phyloP scores from a whole-genome alignment of 2,888 invertebrate species.

The Poecilus cupreus region DNA sequence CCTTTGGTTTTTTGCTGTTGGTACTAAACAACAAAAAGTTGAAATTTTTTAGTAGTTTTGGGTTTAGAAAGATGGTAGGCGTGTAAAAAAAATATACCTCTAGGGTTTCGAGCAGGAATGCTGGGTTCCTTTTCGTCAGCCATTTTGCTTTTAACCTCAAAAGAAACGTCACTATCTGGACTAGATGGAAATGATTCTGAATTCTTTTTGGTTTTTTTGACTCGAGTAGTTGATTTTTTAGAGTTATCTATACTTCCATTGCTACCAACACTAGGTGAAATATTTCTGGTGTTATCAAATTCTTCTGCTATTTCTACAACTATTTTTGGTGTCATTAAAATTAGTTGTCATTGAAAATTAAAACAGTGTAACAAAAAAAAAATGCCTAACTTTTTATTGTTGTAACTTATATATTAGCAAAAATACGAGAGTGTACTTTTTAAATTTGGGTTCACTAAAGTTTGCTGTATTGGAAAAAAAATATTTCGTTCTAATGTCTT shows the following conservation, averaged over 20 bases:
- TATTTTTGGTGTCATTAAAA: too few relatives aligned
- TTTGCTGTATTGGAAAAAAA: too few relatives aligned
- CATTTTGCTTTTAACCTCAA: conserved; percentile 61
- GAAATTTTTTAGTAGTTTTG: neutral
- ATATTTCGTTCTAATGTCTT: too few relatives aligned
- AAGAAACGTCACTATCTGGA: conserved; percentile 72
- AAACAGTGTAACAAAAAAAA: too few relatives aligned
- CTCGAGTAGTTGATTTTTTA: conserved; percentile 3
- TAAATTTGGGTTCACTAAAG: too few relatives aligned
- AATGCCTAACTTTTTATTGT: too few relatives aligned
- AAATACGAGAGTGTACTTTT: too few relatives aligned
- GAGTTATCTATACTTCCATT: conserved; percentile 31
- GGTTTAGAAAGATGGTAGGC: neutral
- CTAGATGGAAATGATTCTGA: conserved; percentile 68
- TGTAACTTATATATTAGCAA: too few relatives aligned
- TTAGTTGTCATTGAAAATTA: too few relatives aligned
- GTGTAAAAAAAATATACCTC: neutral
- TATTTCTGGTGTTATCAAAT: neutral
- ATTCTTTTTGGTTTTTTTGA: conserved; percentile 49
- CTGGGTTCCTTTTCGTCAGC: too few relatives aligned
- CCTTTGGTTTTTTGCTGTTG: conserved; percentile 71
- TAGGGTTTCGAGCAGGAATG: neutral
- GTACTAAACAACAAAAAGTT: conserved; percentile 56
- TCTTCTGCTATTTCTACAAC: conserved; percentile 32
- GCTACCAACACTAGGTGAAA: neutral